Base-by-base conservation (phyloP, 1,140 invertebrate genomes). In the Aphaenogaster floridana region DNA sequence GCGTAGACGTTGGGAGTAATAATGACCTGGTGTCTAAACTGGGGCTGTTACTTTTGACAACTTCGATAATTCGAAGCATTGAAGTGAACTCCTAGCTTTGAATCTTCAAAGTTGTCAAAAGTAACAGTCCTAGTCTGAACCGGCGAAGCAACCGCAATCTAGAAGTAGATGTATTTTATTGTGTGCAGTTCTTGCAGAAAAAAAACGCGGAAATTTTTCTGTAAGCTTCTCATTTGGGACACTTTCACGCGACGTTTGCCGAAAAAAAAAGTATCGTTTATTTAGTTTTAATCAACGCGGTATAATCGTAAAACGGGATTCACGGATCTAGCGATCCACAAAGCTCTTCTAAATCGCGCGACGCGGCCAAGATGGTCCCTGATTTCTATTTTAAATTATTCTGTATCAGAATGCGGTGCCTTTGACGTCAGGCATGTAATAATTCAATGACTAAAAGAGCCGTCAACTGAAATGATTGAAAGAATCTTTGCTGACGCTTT, bases 381-480 rank as follows among this genome's bases (percentile, higher is more conserved):
- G 21, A 42, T 64, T 78, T 63, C 21, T 77, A 34, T 42, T 77
- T 39, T 34, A 78, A 63, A 36, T 78, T 34, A 77, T 48, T 78
- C 8, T 45, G 21, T 7, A 15, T 36, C 6, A 21, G n/a, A 50
- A 50, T 48, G 42, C 28, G 42, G 9, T 34, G 8, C 15, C 9
- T 63, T 5, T 13, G n/a, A n/a, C 9, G 13, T 48, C 15, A 9
- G 3, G 15, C 17, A n/a, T 0, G 9, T 34, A 34, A 45, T 61
- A 61, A 59, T 59, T 76, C 15, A 6, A 7, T 34, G 2, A 48
- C 3, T 13, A 48, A 59, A n/a, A 17, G 6, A 34, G 5, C 11
- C 63, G 9, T 78, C n/a, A 28, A 34, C 15, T 45, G 21, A 34
- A 63, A 63, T 0, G 17, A 63, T 42, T 77, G 28, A 21, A 34